Evolutionary conservation across 2,797 vertebrate species (phyloP).

Genomic region (Nyctalus aviator): DNA sequence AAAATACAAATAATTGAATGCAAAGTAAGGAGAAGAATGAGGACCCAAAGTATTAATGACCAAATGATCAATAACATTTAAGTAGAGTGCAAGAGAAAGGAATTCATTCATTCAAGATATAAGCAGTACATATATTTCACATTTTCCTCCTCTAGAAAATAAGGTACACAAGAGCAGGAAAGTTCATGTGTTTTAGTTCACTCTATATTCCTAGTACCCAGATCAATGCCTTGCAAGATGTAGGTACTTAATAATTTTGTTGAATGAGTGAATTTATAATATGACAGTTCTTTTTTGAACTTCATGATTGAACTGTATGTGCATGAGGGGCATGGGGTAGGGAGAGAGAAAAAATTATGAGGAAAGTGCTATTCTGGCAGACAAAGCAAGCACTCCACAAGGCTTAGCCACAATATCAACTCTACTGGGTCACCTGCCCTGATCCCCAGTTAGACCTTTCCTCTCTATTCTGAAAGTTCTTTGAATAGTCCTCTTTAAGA

Average conservation of each 20-base stretch:
- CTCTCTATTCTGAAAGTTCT: not conserved
- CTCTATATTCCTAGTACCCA: not conserved
- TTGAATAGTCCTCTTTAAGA: not conserved
- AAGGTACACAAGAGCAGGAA: not conserved
- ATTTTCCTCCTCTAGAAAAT: not conserved
- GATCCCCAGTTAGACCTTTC: not conserved
- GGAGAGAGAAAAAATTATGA: not conserved
- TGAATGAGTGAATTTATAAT: not conserved
- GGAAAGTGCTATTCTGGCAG: not conserved
- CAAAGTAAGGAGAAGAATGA: not conserved
- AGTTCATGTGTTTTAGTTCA: not conserved
- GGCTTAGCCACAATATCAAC: not conserved
- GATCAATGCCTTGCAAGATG: not conserved
- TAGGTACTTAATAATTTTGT: not conserved
- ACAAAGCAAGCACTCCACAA: not conserved
- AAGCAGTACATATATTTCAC: not conserved
- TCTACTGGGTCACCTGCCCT: not conserved
- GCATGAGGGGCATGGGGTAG: not conserved
- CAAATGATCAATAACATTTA: not conserved
- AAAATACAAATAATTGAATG: not conserved
- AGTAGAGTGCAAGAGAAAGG: not conserved
- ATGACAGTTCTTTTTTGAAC: not conserved
- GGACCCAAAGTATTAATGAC: not conserved
- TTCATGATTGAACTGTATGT: not conserved
- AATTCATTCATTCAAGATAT: slow-evolving; percentile 12